Conservation (phyloP, 2,888 invertebrate genomes). For the Leptinotarsa haldemani region DNA sequence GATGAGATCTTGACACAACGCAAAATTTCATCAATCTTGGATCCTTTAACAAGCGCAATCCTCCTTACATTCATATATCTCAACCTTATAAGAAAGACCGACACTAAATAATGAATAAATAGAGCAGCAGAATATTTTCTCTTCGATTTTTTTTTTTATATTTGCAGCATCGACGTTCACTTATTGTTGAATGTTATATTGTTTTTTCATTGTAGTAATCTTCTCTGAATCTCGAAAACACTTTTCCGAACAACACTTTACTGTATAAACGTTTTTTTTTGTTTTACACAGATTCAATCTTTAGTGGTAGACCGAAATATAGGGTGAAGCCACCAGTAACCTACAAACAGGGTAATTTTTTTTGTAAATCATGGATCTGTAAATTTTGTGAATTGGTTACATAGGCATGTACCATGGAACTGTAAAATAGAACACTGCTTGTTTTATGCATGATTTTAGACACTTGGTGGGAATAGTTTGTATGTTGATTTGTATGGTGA, state of each 20-base stretch:
- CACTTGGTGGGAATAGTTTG: background rate
- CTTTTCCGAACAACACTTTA: conserved; percentile 16
- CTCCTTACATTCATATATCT: no score
- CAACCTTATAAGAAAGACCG: no score
- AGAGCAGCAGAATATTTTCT: no score
- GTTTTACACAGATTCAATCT: conserved; percentile 68
- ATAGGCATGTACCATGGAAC: conserved; percentile 31
- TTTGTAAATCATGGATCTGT: conserved; percentile 33
- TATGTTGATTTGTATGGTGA: background rate
- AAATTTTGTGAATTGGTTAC: conserved; percentile 26
- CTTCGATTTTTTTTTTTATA: no score
- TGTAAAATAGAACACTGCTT: conserved; percentile 4
- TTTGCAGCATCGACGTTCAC: no score
- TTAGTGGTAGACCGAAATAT: conserved; percentile 68
- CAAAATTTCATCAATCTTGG: no score
- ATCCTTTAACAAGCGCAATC: no score
- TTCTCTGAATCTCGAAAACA: background rate
- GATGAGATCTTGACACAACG: no score
- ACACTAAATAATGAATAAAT: no score
- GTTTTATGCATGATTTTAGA: conserved; percentile 14
- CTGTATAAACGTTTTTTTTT: conserved; percentile 46
- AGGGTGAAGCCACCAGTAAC: conserved; percentile 67
- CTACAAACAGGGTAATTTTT: conserved; percentile 70
- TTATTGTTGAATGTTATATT: no score
- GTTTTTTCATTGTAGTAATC: no score